Base-by-base conservation (phyloP, 2,113 vertebrate species). In the Otolemur garnettii region DNA sequence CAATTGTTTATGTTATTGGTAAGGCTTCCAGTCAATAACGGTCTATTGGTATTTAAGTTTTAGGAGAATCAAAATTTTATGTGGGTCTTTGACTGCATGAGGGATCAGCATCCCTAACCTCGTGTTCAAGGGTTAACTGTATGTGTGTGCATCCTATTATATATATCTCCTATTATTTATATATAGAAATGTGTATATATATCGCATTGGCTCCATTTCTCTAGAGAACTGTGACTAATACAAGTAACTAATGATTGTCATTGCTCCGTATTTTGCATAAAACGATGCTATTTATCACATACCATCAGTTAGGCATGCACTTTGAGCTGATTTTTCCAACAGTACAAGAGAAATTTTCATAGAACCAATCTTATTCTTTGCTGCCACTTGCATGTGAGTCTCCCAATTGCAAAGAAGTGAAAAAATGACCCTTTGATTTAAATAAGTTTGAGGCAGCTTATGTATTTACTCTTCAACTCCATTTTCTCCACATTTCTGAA, bases 291-390 rank as follows among this genome's bases (percentile, higher is more conserved):
- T 19, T 78, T 60, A n/a, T 57, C 59, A 72, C 19, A 7, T 13
- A 69, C 7, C 7, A 26, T 62, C 15, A 50, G 30, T 59, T 28
- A 33, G 24, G 18, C 35, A 19, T 19, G 4, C 28, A 72, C 38
- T 75, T 79, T 71, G 66, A 57, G 22, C 24, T 72, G 68, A 72
- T 22, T 95, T 92, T 75, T 80, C 69, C 64, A 84, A 90, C 53
- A 68, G 21, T 5, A 50, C 24, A 15, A n/a, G 13, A 72, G 55
- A 91, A 15, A 14, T 21, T 30, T 72, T 7, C 59, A 38, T 2
- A 0, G 17, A 19, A 77, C 28, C 24, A 50, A 24, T 6, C 45
- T n/a, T 11, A 69, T 45, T 64, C n/a, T 38, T 68, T 42, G 45
- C 18, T 21, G 45, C n/a, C 35, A 50, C 66, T 95, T 8, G 4